These are phyloP conservation scores for Tinea semifulvella DNA, from an alignment of 2,888 invertebrate genomes.

Conservation along the genomic window DNA sequence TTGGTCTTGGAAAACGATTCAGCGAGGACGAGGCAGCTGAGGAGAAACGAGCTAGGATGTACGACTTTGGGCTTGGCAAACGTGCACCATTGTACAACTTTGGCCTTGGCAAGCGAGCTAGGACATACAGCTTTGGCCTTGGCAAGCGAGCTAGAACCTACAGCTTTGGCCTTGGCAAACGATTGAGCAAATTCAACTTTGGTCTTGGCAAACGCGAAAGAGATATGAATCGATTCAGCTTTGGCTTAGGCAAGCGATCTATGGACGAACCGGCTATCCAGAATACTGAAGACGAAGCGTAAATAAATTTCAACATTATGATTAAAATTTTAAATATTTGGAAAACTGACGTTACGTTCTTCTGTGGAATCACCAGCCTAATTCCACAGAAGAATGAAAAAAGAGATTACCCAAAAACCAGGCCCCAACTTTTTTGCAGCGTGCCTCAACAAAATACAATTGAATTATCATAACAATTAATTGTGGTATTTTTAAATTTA, in stretches of 20 bases:
- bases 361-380: constrained; percentile 44
- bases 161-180: constrained; percentile 68
- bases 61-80: constrained; percentile 57
- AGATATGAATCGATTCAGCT: constrained; percentile 59
- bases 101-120: constrained; percentile 56
- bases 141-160: constrained; percentile 56
- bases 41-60: constrained; percentile 45
- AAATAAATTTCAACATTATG: no score
- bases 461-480: no score
- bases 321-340: constrained; percentile 13
- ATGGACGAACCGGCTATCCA: constrained; percentile 31
- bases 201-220: constrained; percentile 65
- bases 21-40: constrained; percentile 36
- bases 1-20: constrained; percentile 74
- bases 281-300: constrained; percentile 35
- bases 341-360: constrained; percentile 8
- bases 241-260: constrained; percentile 66
- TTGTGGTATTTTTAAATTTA: no score
- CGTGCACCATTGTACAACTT: constrained; percentile 56
- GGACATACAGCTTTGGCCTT: constrained; percentile 58
- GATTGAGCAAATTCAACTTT: constrained; percentile 62
- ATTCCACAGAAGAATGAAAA: no score
- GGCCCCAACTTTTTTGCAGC: no score
- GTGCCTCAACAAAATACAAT: no score
- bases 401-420: no score